phyloP scores from a whole-genome alignment of 2,888 invertebrate genomes.

The Ectemnius continuus region DNA sequence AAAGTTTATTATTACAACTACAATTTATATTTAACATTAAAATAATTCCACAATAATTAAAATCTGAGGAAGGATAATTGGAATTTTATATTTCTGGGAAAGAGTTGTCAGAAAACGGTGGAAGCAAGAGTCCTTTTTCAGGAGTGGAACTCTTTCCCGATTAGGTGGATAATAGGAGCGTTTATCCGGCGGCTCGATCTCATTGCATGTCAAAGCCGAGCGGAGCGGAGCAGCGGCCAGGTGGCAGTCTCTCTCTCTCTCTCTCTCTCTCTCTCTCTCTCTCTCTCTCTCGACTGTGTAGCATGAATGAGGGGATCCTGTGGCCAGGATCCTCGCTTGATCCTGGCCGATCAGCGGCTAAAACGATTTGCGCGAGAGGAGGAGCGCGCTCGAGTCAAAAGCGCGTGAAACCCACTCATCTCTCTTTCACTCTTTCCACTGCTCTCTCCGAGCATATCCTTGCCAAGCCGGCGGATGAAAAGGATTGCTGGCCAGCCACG shows the following conservation, averaged over 20 bases:
- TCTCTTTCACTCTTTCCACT: slow-evolving; percentile 13
- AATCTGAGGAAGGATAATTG: too few relatives aligned
- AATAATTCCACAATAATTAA: too few relatives aligned
- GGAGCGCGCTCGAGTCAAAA: slow-evolving; percentile 51
- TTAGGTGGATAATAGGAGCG: slow-evolving; percentile 71
- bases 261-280: too few relatives aligned
- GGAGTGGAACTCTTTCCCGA: slow-evolving; percentile 72
- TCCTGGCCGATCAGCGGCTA: slow-evolving; percentile 56
- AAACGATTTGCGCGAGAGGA: slow-evolving; percentile 63
- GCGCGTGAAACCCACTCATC: slow-evolving; percentile 53
- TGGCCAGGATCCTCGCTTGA: slow-evolving; percentile 37
- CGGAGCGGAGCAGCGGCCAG: slow-evolving; percentile 70
- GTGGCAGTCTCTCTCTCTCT: too few relatives aligned
- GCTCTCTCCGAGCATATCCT: slow-evolving; percentile 23
- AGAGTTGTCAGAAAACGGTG: too few relatives aligned
- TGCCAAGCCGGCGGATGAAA: slow-evolving; percentile 39
- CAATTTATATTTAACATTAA: too few relatives aligned
- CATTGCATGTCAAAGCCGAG: slow-evolving; percentile 76
- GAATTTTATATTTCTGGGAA: too few relatives aligned
- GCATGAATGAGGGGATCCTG: slow-evolving; percentile 48
- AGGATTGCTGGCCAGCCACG: slow-evolving; percentile 41
- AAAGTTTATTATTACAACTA: too few relatives aligned
- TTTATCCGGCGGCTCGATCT: slow-evolving; percentile 74
- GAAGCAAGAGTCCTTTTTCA: too few relatives aligned
- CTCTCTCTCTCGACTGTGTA: slow-evolving; percentile 37